Evolutionary conservation across 2,113 vertebrate species (phyloP).

Genomic region (Myotis lucifugus): DNA sequence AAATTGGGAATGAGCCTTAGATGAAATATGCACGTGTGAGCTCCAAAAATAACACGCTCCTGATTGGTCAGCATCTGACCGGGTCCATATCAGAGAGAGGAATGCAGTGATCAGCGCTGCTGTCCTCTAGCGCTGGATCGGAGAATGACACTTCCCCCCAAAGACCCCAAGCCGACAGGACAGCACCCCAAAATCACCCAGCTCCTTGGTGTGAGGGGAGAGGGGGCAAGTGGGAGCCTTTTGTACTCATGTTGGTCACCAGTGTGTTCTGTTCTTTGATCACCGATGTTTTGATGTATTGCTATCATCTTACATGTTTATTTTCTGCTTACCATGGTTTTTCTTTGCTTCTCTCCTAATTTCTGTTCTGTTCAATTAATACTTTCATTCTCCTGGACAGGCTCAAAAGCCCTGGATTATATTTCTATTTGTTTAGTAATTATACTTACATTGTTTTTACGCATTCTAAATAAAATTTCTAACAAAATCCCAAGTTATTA

Average conservation of each 20-base stretch:
- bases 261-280: neutral
- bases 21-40: neutral
- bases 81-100: neutral
- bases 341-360: neutral
- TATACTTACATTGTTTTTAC: neutral
- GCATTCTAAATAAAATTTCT: neutral
- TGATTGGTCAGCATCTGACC: neutral
- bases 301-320: neutral
- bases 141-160: neutral
- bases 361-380: neutral
- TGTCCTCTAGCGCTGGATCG: neutral
- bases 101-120: neutral
- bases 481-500: constrained; percentile 4
- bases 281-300: neutral
- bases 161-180: neutral
- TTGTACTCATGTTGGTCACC: neutral
- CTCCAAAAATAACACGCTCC: neutral
- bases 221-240: neutral
- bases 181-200: neutral
- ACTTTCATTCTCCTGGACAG: neutral
- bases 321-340: neutral
- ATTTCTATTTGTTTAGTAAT: neutral
- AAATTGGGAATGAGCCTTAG: neutral
- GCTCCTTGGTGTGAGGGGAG: neutral
- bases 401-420: neutral